phyloP scores from a whole-genome alignment of 2,113 vertebrate species.

The Oreochromis aureus region DNA sequence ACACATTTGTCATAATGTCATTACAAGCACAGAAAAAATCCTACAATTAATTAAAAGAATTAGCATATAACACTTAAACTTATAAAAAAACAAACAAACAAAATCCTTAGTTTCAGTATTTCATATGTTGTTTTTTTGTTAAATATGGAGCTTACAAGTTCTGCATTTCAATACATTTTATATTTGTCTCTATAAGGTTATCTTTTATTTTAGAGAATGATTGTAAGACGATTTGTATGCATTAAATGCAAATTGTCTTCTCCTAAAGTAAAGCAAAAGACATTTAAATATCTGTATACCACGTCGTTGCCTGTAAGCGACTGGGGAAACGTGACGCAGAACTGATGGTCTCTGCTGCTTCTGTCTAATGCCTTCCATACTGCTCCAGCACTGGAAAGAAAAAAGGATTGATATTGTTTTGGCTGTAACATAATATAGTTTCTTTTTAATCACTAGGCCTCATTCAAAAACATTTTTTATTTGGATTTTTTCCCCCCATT shows the following conservation, averaged over 20 bases:
- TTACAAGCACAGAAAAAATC: not conserved
- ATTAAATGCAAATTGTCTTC: not conserved
- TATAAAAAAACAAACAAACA: not conserved
- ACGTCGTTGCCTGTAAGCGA: not conserved
- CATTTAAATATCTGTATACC: not conserved
- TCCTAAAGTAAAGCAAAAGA: not conserved
- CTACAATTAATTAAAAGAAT: not conserved
- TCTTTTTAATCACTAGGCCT: not conserved
- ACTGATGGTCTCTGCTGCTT: conserved; percentile 69
- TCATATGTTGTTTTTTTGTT: not conserved
- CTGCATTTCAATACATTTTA: not conserved
- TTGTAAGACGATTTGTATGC: not conserved
- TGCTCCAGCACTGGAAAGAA: conserved; percentile 5
- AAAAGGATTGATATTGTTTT: not conserved
- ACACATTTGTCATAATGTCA: not conserved
- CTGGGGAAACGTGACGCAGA: conserved; percentile 44
- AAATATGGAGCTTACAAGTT: not conserved
- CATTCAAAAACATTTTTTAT: not conserved
- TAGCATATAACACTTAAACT: not conserved
- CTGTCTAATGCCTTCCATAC: not conserved
- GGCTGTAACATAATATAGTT: not conserved
- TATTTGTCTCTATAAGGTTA: not conserved
- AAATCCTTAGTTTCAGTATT: not conserved
- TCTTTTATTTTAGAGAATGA: not conserved
- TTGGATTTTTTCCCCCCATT: fast-evolving